These are phyloP conservation scores for Cyrtorhinus lividipennis DNA, from an alignment of 1,140 invertebrate genomes.

Conservation along the genomic window DNA sequence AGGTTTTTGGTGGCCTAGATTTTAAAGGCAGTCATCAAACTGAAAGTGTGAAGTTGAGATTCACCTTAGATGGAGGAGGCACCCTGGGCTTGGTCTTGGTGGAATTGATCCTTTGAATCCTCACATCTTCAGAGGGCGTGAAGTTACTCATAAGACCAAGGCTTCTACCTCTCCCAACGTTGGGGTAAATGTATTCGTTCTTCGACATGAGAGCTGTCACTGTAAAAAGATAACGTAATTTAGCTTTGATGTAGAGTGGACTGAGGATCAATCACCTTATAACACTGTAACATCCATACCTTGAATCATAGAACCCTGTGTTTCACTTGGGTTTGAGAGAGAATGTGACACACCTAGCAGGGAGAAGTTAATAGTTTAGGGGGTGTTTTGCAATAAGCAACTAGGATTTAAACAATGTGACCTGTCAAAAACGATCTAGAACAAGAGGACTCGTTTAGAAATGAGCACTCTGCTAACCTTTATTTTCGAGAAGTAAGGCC, in stretches of 20 bases:
- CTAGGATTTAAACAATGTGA: neutral
- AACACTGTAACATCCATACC: too few species aligned
- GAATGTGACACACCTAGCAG: too few species aligned
- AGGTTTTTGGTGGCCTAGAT: too few species aligned
- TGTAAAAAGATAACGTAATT: neutral
- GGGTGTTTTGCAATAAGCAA: too few species aligned
- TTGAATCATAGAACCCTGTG: too few species aligned
- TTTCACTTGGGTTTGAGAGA: too few species aligned
- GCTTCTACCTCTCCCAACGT: neutral
- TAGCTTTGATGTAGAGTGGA: too few species aligned
- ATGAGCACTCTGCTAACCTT: too few species aligned
- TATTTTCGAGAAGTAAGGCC: neutral
- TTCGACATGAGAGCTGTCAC: neutral
- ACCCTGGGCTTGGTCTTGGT: slow-evolving; percentile 40
- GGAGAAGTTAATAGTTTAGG: too few species aligned
- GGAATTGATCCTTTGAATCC: neutral
- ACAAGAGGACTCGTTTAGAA: too few species aligned
- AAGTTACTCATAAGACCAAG: neutral
- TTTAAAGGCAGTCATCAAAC: too few species aligned
- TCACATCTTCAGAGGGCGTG: neutral
- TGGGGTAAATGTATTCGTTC: neutral
- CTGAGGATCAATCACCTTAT: too few species aligned
- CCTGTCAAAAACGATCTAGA: neutral
- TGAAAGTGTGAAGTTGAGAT: neutral
- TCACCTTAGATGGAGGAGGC: slow-evolving; percentile 75